phyloP scores from a whole-genome alignment of 2,888 invertebrate species.

The Lamellibrachia satsuma region DNA sequence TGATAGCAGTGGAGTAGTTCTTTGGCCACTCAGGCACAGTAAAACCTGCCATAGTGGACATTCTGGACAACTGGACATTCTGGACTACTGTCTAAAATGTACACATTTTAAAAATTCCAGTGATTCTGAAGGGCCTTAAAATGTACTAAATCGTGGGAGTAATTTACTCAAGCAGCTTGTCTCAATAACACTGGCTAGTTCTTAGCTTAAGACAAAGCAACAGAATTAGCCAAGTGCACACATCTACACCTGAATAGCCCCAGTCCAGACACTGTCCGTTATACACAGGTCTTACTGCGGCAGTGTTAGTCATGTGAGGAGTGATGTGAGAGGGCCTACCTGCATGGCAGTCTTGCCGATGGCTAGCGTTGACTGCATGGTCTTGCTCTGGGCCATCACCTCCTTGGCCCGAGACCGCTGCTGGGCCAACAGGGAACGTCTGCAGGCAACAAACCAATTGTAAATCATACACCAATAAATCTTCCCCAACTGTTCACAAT shows the following conservation, averaged over 20 bases:
- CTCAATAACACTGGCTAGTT: constrained; percentile 17
- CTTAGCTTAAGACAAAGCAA: constrained; percentile 18
- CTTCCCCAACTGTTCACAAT: neutral
- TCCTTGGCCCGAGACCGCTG: constrained; percentile 61
- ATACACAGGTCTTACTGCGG: neutral
- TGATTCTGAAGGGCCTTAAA: neutral
- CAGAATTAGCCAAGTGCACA: neutral
- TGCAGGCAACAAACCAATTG: constrained; percentile 35
- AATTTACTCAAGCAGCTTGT: neutral
- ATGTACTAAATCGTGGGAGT: neutral
- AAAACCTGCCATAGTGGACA: neutral
- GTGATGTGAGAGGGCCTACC: constrained; percentile 43
- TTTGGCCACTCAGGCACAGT: neutral
- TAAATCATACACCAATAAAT: neutral
- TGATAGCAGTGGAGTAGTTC: neutral
- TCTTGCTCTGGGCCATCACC: constrained; percentile 55
- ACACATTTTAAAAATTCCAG: neutral
- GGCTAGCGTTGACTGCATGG: constrained; percentile 57
- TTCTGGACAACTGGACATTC: constrained; percentile 19
- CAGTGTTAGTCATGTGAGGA: neutral
- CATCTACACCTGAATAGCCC: neutral
- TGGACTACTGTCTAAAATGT: neutral
- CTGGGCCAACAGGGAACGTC: constrained; percentile 61
- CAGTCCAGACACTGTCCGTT: constrained; percentile 17
- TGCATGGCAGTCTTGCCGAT: constrained; percentile 60